Conservation (phyloP, 2,888 invertebrate species). For the Ornithoptera priamus region DNA sequence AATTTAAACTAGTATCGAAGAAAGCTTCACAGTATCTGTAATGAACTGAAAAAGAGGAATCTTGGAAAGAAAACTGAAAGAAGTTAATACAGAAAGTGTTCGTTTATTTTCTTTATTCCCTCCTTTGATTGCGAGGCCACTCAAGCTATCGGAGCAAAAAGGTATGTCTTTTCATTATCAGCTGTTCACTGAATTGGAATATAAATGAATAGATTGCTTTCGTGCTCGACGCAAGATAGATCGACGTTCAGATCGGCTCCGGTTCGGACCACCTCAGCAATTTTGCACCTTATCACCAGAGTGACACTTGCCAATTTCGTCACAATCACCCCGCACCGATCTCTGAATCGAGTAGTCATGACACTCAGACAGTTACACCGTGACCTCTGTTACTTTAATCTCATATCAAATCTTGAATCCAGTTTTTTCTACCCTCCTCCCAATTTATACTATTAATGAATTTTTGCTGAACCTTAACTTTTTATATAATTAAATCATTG, state of each 20-base stretch:
- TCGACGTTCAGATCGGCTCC: conserved; percentile 26
- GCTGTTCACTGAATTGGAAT: conserved; percentile 29
- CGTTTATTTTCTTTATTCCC: conserved; percentile 8
- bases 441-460: conserved; percentile 18
- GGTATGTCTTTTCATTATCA: conserved; percentile 31
- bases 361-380: conserved; percentile 10
- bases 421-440: conserved; percentile 3
- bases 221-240: conserved; percentile 26
- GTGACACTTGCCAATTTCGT: conserved; percentile 16
- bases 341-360: conserved; percentile 11
- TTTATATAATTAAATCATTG: not conserved
- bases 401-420: conserved; percentile 16
- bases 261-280: conserved; percentile 12
- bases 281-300: conserved; percentile 7
- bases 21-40: too few species aligned
- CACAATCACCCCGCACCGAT: conserved; percentile 3
- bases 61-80: not conserved
- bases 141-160: conserved; percentile 26
- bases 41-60: not conserved
- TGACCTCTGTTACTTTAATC: conserved; percentile 23
- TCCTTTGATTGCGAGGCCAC: conserved; percentile 22
- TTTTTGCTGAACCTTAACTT: conserved; percentile 3
- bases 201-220: conserved; percentile 30
- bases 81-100: not conserved
- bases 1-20: too few species aligned